Percentiles rank a stretch among this genome's conserved stretches.
Conservation (phyloP, 2,113 vertebrate species). For the Strigops habroptila region DNA sequence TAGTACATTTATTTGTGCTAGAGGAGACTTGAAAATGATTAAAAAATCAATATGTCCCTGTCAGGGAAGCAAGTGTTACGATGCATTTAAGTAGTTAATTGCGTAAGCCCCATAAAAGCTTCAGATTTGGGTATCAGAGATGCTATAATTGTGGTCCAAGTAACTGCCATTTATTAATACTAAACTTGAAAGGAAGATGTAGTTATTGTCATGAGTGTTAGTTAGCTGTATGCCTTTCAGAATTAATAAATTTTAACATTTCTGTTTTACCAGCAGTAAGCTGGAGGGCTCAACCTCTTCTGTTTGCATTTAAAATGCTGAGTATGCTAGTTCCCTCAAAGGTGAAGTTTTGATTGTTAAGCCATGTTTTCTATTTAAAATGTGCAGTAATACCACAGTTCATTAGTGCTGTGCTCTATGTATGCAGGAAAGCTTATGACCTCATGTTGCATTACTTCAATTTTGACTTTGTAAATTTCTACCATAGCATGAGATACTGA, state of each 20-base stretch:
- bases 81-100: slow-evolving; percentile 85
- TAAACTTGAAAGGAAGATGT: slow-evolving; percentile 33
- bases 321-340: background rate
- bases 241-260: slow-evolving; percentile 14
- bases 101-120: slow-evolving; percentile 83
- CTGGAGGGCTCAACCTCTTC: background rate
- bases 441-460: slow-evolving; percentile 67
- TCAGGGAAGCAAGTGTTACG: slow-evolving; percentile 84
- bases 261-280: background rate
- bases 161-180: slow-evolving; percentile 60
- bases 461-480: slow-evolving; percentile 71
- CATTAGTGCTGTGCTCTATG: slow-evolving; percentile 42
- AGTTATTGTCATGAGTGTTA: background rate
- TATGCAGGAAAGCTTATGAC: slow-evolving; percentile 47
- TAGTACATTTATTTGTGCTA: slow-evolving; percentile 87
- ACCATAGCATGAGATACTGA: slow-evolving; percentile 54
- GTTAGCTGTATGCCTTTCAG: background rate
- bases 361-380: slow-evolving; percentile 62
- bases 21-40: slow-evolving; percentile 91
- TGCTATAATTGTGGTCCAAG: slow-evolving; percentile 69
- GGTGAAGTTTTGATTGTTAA: slow-evolving; percentile 45
- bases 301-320: background rate
- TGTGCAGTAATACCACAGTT: slow-evolving; percentile 39
- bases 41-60: slow-evolving; percentile 89
- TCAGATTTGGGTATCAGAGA: slow-evolving; percentile 74